Base-by-base conservation (phyloP, 1,140 invertebrate genomes). In the Rhagoletis zephyria region DNA sequence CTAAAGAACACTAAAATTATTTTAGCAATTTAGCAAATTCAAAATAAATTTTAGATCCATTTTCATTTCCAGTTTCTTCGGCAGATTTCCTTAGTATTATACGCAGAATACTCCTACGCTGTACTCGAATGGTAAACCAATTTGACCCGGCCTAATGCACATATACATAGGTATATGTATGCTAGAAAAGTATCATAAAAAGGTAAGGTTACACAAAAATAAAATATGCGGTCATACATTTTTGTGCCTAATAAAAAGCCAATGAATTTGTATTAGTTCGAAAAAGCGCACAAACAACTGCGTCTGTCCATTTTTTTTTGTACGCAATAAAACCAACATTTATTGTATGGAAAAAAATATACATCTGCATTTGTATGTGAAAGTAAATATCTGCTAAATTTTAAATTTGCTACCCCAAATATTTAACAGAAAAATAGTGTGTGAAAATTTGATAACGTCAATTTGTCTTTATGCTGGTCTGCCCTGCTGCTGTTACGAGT, bases 381-480 rank as follows among this genome's bases (percentile, higher is more conserved):
- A 48, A 19, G 65, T 3, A 40, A 40, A 64, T 40, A 48, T 14
- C 12, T 12, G 45, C 42, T 16, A 16, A 74, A 74, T 74, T 74
- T 74, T 45, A 74, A 74, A 74, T 74, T 42, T 42, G 42, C 7
- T 45, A 16, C 12, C 40, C 67, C 67, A 74, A 74, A 74, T 74
- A 74, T 74, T 74, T 48, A 74, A 74, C 40, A 45, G 40, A 14
- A 74, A 67, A 74, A 74, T 74, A 1, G 67, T 74, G 67, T 74
- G 67, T 40, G 67, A 74, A 74, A 9, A 74, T 74, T 74, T 74
- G 67, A 74, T 74, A 74, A 74, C 42, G 67, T 48, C 67, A 74
- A 45, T 74, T 40, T 74, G 12, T 42, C 45, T 42, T 40, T 42
- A 16, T 9, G 45, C 40, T 48, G 42, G 42, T 67, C 67, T 45